Base-by-base conservation (phyloP, 2,888 invertebrate species). In the Cataglyphis rosenhaueri region DNA sequence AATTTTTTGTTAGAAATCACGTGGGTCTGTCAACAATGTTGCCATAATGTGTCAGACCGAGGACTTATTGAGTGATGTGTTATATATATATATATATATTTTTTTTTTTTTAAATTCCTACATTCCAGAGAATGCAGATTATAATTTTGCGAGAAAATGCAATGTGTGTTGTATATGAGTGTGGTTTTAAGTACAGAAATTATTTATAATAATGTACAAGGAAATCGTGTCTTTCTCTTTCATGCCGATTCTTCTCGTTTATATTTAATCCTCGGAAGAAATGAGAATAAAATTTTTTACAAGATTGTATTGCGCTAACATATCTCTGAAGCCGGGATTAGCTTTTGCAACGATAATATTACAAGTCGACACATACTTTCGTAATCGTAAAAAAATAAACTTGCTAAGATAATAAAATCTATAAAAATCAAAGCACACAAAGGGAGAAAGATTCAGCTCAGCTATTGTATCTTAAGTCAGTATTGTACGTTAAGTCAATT, bases 241-340 rank as follows among this genome's bases (percentile, higher is more conserved):
- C 44, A 41, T 15, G 6, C 12, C 38, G 18, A 25, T 57, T 41
- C 15, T 21, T 25, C 35, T 59, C 35, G 32, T 68, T 21, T 10
- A 61, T 79, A 44, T 79, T 79, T 78, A 78, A 78, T 68, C 15
- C 3, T 55, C 18, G 32, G 18, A 68, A 44, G 25, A 68, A 78
- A 78, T 41, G 57, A 68, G 57, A 41, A 66, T 44, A 41, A 68
- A 68, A 35, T 32, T 38, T 8, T 79, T 61, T 25, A 48, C 59
- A 61, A 70, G 18, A 41, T 55, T 9, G 1, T 41, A 41, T 66
- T 66, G 18, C 44, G 21, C 44, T 25, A 61, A 41, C n/a, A 29
- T 65, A 32, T 48, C 44, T 78, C 68, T 78, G 25, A 44, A 59
- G 21, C 15, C n/a, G 10, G 18, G 6, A 44, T 21, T 21, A 57